A percentile compares a stretch with the other conserved stretches of the same genome.
Conservation (phyloP, 2,888 invertebrate genomes). For the Pammene fasciana region DNA sequence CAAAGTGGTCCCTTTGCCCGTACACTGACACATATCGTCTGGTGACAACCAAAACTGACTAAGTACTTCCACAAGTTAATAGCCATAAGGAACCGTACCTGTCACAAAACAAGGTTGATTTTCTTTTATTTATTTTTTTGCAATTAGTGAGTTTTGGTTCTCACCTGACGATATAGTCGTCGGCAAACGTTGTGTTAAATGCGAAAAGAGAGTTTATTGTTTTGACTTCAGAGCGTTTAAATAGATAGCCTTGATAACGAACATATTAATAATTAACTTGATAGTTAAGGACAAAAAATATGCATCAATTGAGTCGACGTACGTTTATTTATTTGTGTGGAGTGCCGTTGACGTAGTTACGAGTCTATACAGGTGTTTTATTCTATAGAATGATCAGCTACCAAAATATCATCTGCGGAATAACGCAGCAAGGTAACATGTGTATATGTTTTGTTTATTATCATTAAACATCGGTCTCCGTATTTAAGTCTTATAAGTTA, state of each 20-base stretch:
- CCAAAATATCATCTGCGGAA: not conserved
- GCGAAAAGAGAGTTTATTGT: not conserved
- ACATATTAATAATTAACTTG: conserved; percentile 3
- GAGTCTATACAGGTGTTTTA: not conserved
- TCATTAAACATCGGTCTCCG: not conserved
- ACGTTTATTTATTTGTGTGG: conserved; percentile 8
- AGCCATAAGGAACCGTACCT: too few species aligned
- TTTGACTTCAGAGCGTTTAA: not conserved
- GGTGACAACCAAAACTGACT: too few species aligned
- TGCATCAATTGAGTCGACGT: not conserved
- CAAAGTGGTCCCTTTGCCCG: too few species aligned
- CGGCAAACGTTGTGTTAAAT: not conserved
- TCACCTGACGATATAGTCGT: too few species aligned
- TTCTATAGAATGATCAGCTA: conserved; percentile 6
- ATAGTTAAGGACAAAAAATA: conserved; percentile 6
- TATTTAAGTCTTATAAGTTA: not conserved
- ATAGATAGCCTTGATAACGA: not conserved
- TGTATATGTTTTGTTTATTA: conserved; percentile 16
- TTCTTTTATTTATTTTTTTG: too few species aligned
- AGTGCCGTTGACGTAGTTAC: conserved; percentile 8
- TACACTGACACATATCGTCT: too few species aligned
- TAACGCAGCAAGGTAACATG: not conserved
- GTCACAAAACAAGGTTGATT: too few species aligned
- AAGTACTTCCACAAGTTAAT: too few species aligned
- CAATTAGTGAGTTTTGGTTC: too few species aligned